phyloP scores from a whole-genome alignment of 2,113 vertebrate genomes.

The Oxyruncus cristatus region DNA sequence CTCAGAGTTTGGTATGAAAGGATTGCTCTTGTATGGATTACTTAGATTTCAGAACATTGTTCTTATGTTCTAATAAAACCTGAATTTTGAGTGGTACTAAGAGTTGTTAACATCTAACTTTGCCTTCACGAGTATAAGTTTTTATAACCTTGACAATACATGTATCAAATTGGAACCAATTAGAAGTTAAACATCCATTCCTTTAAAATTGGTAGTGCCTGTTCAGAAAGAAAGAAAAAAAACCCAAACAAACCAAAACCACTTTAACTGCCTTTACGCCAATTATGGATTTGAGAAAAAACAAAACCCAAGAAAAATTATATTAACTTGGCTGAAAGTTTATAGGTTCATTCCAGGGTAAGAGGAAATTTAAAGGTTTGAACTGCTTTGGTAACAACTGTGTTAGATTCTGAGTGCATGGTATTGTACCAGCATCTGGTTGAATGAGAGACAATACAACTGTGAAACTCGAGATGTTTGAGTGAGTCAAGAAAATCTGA shows the following conservation, averaged over 20 bases:
- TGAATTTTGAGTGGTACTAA: background rate
- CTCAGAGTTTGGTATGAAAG: background rate
- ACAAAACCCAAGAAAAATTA: background rate
- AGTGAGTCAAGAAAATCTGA: background rate
- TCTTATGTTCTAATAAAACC: background rate
- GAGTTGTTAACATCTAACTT: conserved; percentile 21
- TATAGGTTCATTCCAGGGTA: background rate
- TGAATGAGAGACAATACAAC: background rate
- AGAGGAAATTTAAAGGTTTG: background rate
- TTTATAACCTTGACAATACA: conserved; percentile 43
- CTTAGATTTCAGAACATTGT: background rate
- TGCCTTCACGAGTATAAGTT: background rate
- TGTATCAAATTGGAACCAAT: conserved; percentile 19
- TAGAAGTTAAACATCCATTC: conserved; percentile 43
- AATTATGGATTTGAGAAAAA: conserved; percentile 18
- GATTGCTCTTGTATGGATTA: background rate
- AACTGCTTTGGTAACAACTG: background rate
- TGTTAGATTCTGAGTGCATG: background rate
- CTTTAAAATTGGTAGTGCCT: conserved; percentile 41
- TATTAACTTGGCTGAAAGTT: background rate
- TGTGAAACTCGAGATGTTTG: background rate
- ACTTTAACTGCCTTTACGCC: conserved; percentile 18
- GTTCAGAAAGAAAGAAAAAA: conserved; percentile 39
- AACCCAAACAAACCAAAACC: background rate
- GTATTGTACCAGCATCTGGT: background rate